Base-by-base conservation (phyloP, 2,113 vertebrate genomes). In the Centrocercus urophasianus region DNA sequence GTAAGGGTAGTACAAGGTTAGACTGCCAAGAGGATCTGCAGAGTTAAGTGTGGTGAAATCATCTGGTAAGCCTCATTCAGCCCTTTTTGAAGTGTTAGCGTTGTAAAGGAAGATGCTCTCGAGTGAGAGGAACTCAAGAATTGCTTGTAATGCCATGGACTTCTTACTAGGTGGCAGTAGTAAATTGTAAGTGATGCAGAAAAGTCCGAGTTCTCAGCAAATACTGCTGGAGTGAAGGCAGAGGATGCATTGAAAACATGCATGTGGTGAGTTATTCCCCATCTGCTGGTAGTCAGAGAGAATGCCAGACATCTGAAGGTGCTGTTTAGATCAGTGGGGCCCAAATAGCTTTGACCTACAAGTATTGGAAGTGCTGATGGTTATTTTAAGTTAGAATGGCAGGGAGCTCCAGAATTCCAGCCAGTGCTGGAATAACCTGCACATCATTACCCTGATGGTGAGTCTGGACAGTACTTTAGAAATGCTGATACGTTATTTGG, bases 151-250 rank as follows among this genome's bases (percentile, higher is more conserved):
- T 93, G 16, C 59, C 54, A 19, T 5, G 11, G n/a, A 50, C 25
- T 28, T 38, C 1, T 82, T 93, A 80, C 92, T 91, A 96, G 93
- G 82, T 95, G 95, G 95, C 82, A 19, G 76, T 34, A 93, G 89
- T 32, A 72, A 96, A 63, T 91, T 85, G 78, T 36, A 63, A 76
- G 65, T 50, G 75, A 7, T 48, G 48, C 43, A 48, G 67, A 42
- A 66, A 34, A 66, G 70, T 11, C 25, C 40, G 40, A 52, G 71
- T 82, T 83, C 67, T 47, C 66, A 30, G 27, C 15, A 30, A 36
- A 54, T 52, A 24, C 18, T 83, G 59, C 9, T 36, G 69, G 47
- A 57, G 54, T 32, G 28, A 40, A 27, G n/a, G 7, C 60, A 66
- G 52, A 78, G 77, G 52, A 17, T 36, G 3, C 79, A 19, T 93